Percentiles rank a stretch among this genome's conserved stretches.
Conservation (phyloP, 2,888 invertebrate species). For the Parnassius glacialis region DNA sequence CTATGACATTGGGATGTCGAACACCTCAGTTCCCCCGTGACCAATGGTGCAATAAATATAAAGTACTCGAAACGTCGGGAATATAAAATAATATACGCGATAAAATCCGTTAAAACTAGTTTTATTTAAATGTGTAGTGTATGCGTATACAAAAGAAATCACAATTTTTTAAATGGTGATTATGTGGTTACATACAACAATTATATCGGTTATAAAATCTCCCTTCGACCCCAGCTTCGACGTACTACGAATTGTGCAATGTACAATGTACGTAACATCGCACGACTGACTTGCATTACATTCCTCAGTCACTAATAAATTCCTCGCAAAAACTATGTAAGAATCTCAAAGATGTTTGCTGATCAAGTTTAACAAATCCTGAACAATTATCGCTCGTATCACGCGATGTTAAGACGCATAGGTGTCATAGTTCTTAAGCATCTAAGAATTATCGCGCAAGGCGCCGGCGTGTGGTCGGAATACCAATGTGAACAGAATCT, state of each 20-base stretch:
- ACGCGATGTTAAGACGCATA: not conserved
- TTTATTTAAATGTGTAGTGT: too few relatives aligned
- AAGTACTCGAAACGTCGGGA: too few relatives aligned
- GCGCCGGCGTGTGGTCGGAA: slow-evolving; percentile 19
- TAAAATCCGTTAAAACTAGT: too few relatives aligned
- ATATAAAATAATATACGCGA: too few relatives aligned
- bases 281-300: slow-evolving; percentile 17
- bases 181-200: too few relatives aligned
- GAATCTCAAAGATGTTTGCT: slow-evolving; percentile 2
- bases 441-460: slow-evolving; percentile 10
- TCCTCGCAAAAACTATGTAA: slow-evolving; percentile 2
- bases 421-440: not conserved
- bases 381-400: slow-evolving; percentile 3
- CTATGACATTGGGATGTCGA: too few relatives aligned
- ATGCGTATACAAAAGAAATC: too few relatives aligned
- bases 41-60: too few relatives aligned
- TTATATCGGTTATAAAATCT: slow-evolving; percentile 3
- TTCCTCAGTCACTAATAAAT: slow-evolving; percentile 12
- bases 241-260: not conserved
- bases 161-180: too few relatives aligned
- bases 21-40: too few relatives aligned
- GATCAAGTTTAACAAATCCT: not conserved
- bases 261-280: too few relatives aligned
- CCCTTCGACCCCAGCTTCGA: not conserved
- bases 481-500: slow-evolving; percentile 23